Conservation (phyloP, 2,113 vertebrate genomes). For the Tichodroma muraria region DNA sequence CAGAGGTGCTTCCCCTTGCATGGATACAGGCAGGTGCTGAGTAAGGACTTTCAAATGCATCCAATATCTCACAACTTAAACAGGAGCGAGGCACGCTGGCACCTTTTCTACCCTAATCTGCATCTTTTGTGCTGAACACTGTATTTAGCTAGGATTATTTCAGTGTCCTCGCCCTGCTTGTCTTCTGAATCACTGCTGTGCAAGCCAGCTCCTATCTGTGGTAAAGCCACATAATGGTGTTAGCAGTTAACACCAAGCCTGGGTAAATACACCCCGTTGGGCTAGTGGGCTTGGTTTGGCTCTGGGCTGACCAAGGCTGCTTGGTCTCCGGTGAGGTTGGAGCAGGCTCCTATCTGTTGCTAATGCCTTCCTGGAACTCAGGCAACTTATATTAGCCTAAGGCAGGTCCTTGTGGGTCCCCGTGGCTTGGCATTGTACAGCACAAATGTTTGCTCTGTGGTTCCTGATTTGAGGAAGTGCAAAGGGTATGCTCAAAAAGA, state of each 20-base stretch:
- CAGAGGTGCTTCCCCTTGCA: neutral
- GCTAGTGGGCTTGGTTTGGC: neutral
- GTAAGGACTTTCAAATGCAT: neutral
- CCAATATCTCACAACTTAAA: neutral
- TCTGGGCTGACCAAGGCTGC: neutral
- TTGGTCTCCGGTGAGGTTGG: neutral
- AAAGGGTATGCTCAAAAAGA: neutral
- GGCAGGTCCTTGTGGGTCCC: neutral
- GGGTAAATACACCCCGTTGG: slow-evolving; percentile 18
- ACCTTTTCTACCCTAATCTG: neutral
- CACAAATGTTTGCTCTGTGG: neutral
- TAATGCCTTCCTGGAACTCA: neutral
- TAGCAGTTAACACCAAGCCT: neutral
- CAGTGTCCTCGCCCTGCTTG: neutral
- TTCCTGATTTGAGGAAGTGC: neutral
- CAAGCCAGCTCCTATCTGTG: neutral
- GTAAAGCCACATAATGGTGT: neutral
- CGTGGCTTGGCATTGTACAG: neutral
- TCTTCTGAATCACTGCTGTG: slow-evolving; percentile 6
- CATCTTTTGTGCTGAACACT: slow-evolving; percentile 14
- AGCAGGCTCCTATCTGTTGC: neutral
- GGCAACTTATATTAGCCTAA: neutral
- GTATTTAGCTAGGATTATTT: slow-evolving; percentile 2
- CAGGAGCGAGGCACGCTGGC: neutral
- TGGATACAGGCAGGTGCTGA: neutral